Evolutionary conservation across 1,140 invertebrate genomes (phyloP).

Genomic region (Drosophila truncata): DNA sequence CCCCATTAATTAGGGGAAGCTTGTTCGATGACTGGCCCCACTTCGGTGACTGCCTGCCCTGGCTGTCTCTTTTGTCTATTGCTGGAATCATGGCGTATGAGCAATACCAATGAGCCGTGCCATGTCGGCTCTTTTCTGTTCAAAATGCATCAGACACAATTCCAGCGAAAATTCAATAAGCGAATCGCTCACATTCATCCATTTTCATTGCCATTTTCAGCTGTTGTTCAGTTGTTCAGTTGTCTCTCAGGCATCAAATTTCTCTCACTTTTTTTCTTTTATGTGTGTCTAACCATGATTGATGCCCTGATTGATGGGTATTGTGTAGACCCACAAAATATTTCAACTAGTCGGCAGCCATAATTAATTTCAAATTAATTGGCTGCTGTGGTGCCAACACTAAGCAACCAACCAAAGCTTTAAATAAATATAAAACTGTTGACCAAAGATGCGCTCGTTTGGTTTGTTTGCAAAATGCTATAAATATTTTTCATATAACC

Average conservation of each 20-base stretch:
- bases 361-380: conserved; percentile 34
- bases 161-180: conserved; percentile 43
- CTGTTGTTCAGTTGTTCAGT: conserved; percentile 8
- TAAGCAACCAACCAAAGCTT: not conserved
- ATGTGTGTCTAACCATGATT: conserved; percentile 21
- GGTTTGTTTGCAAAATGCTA: conserved; percentile 2
- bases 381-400: conserved; percentile 4
- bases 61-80: not conserved
- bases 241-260: conserved; percentile 23
- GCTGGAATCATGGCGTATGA: conserved; percentile 20
- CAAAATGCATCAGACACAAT: conserved; percentile 49
- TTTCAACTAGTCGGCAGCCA: conserved; percentile 4
- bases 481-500: not conserved
- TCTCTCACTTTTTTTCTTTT: conserved; percentile 4
- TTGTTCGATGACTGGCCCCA: conserved; percentile 8
- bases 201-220: conserved; percentile 28
- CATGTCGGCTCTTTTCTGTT: conserved; percentile 1
- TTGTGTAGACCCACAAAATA: conserved; percentile 31
- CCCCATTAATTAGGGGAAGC: conserved; percentile 41
- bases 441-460: not conserved
- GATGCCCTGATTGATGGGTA: conserved; percentile 40
- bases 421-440: too few species aligned
- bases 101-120: conserved; percentile 42
- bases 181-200: conserved; percentile 51
- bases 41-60: not conserved